phyloP scores from a whole-genome alignment of 92 coral and sea anemone genomes.

The Porites rus region DNA sequence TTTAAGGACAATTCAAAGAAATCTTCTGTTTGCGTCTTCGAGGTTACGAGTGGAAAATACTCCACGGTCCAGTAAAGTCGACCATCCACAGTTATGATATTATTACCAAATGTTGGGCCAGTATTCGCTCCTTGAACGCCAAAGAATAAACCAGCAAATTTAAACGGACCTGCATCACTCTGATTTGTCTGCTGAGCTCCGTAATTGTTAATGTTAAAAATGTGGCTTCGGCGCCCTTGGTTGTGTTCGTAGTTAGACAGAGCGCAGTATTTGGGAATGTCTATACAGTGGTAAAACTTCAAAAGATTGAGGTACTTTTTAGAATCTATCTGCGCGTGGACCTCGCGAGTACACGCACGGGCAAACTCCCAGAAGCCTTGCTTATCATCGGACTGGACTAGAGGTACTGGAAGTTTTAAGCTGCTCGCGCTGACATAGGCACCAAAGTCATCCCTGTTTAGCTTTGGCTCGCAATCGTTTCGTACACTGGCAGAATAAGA shows the following conservation, averaged over 20 bases:
- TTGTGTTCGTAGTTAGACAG: conserved; percentile 33
- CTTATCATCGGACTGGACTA: neutral
- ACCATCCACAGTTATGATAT: conserved; percentile 67
- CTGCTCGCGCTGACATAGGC: conserved; percentile 32
- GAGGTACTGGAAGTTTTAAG: conserved; percentile 31
- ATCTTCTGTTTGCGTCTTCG: conserved; percentile 60
- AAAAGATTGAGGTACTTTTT: conserved; percentile 33
- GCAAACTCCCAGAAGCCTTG: conserved; percentile 53
- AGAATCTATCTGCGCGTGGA: conserved; percentile 44
- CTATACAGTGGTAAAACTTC: conserved; percentile 35
- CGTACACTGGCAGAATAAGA: too few relatives aligned
- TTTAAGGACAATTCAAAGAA: conserved; percentile 52
- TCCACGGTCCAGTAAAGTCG: conserved; percentile 68
- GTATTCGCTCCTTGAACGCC: conserved; percentile 47
- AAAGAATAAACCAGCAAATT: conserved; percentile 37
- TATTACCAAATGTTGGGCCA: conserved; percentile 61
- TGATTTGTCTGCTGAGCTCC: conserved; percentile 26
- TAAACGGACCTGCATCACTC: neutral
- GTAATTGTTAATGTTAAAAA: conserved; percentile 34
- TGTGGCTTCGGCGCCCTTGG: conserved; percentile 36
- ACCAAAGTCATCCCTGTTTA: too few relatives aligned
- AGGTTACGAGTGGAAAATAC: conserved; percentile 62
- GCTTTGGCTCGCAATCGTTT: too few relatives aligned
- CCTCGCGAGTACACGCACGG: conserved; percentile 49
- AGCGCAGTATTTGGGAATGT: conserved; percentile 25